Percentiles rank a stretch among this genome's conserved stretches.
phyloP scores from a whole-genome alignment of 2,797 vertebrate genomes.

The Scleropages formosus region DNA sequence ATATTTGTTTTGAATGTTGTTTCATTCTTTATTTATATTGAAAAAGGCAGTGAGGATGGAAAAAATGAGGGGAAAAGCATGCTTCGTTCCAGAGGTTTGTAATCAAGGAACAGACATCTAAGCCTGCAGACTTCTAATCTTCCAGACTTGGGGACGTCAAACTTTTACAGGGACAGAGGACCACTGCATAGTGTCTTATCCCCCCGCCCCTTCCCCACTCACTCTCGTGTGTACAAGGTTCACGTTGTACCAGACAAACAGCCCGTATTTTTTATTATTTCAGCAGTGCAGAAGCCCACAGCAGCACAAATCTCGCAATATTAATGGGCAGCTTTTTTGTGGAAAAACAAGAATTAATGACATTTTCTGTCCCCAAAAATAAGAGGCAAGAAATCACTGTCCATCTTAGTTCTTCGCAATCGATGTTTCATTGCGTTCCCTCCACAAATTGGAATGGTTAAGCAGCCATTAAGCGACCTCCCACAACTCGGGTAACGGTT shows the following conservation, averaged over 20 bases:
- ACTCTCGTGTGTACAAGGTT: not conserved
- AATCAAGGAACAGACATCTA: slow-evolving; percentile 25
- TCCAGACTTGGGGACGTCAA: slow-evolving; percentile 1
- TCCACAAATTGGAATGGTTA: slow-evolving; percentile 55
- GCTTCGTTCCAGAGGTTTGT: slow-evolving; percentile 6
- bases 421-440: slow-evolving; percentile 49
- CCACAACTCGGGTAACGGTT: slow-evolving; percentile 59
- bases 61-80: not conserved
- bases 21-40: slow-evolving; percentile 30
- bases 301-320: no score
- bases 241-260: slow-evolving; percentile 14
- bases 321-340: no score
- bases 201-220: not conserved
- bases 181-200: not conserved
- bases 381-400: slow-evolving; percentile 31
- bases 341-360: not conserved
- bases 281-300: not conserved
- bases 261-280: not conserved
- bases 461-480: slow-evolving; percentile 57
- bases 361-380: slow-evolving; percentile 6
- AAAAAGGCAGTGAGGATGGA: not conserved
- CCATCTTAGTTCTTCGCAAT: slow-evolving; percentile 51
- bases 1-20: slow-evolving; percentile 29
- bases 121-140: slow-evolving; percentile 6
- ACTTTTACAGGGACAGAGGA: slow-evolving; percentile 16